Evolutionary conservation across 2,113 vertebrate species (phyloP).

Genomic region (mouse (Mus musculus)): DNA sequence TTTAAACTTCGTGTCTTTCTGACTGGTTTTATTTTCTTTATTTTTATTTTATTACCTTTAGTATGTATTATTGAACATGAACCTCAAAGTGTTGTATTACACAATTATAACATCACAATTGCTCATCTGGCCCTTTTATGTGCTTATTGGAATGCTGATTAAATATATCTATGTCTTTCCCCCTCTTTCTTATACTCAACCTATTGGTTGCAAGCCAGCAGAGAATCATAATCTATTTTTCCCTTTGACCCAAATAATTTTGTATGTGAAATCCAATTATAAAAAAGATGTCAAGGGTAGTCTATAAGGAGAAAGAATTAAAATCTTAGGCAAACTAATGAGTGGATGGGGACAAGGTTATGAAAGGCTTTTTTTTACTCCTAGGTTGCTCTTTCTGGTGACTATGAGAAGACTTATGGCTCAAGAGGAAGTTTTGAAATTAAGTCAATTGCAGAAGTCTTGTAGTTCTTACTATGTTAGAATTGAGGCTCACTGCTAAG

Average conservation of each 20-base stretch:
- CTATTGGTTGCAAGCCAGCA: conserved; percentile 32
- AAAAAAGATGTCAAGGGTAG: conserved; percentile 59
- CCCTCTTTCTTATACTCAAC: not conserved
- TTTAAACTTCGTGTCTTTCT: not conserved
- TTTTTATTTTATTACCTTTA: not conserved
- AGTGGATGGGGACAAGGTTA: not conserved
- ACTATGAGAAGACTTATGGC: not conserved
- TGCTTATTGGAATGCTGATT: not conserved
- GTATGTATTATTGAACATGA: not conserved
- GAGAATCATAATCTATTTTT: conserved; percentile 69
- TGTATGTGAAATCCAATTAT: conserved; percentile 70
- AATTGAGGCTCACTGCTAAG: not conserved
- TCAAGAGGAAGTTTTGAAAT: not conserved
- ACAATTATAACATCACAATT: not conserved
- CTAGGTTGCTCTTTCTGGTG: not conserved
- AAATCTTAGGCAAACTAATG: conserved; percentile 34
- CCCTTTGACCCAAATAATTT: conserved; percentile 73
- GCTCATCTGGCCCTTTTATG: not conserved
- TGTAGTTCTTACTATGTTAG: not conserved
- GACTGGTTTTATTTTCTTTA: not conserved
- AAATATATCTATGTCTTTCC: not conserved
- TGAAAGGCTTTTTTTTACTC: not conserved
- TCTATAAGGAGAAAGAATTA: conserved; percentile 61
- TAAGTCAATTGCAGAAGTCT: conserved; percentile 7
- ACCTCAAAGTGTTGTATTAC: not conserved